Percentiles rank a stretch among this genome's conserved stretches.
Conservation (phyloP, 1,140 invertebrate species). For the Microvelia longipes region DNA sequence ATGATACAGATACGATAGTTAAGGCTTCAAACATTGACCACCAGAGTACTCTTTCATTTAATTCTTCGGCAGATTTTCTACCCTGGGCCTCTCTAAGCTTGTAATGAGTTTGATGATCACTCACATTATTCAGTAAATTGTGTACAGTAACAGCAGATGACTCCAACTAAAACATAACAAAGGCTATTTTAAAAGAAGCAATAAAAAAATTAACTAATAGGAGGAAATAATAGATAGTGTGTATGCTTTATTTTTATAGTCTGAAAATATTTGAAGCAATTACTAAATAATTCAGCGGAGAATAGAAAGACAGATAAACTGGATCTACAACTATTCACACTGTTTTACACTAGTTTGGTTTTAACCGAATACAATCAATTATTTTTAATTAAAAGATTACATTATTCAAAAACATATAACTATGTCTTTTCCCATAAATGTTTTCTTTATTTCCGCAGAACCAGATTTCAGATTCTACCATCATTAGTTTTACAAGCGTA, state of each 20-base stretch:
- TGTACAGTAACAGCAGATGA: slow-evolving; percentile 76
- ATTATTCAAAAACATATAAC: no score
- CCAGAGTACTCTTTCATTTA: slow-evolving; percentile 81
- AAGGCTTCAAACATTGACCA: slow-evolving; percentile 85
- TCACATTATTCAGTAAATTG: slow-evolving; percentile 65
- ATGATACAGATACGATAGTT: slow-evolving; percentile 64
- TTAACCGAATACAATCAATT: no score
- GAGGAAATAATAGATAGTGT: not conserved
- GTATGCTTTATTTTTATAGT: not conserved
- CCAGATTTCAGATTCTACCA: not conserved
- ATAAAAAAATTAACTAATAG: not conserved
- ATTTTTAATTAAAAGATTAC: no score
- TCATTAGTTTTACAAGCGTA: no score
- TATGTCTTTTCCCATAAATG: not conserved
- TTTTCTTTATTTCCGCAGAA: not conserved
- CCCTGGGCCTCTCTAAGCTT: slow-evolving; percentile 83
- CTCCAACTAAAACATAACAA: slow-evolving; percentile 58
- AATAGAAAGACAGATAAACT: not conserved
- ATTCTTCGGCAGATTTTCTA: slow-evolving; percentile 83
- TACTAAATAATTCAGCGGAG: not conserved
- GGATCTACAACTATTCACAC: not conserved
- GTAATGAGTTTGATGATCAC: slow-evolving; percentile 94
- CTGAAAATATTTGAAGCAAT: not conserved
- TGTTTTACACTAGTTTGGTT: not conserved
- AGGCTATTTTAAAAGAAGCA: not conserved